A percentile compares a stretch with the other conserved stretches of the same genome.
Conservation (phyloP, 2,888 invertebrate genomes). For the Camponotus fellah region DNA sequence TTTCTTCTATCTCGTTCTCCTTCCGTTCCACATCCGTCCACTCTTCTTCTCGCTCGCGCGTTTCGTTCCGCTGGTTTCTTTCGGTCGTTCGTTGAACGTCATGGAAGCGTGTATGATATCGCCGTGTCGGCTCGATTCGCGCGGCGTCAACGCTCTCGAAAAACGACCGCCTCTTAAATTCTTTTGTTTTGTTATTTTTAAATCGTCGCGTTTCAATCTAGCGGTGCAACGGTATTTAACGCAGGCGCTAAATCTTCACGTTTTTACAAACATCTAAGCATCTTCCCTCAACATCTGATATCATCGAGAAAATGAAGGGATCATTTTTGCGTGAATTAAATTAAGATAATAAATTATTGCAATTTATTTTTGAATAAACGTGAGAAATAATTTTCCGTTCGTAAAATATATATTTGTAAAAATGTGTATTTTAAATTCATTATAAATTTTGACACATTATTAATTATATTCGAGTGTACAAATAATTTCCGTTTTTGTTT, state of each 20-base stretch:
- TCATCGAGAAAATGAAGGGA: neutral
- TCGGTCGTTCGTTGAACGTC: conserved; percentile 34
- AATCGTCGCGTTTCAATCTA: conserved; percentile 27
- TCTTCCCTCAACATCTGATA: neutral
- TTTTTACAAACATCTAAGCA: neutral
- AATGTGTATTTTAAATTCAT: neutral
- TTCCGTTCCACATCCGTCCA: conserved; percentile 23
- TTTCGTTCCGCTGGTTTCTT: conserved; percentile 38
- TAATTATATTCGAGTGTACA: neutral
- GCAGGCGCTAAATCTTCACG: conserved; percentile 9
- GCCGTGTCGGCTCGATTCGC: conserved; percentile 12
- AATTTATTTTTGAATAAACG: neutral
- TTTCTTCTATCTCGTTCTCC: conserved; percentile 14
- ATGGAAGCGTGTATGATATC: conserved; percentile 34
- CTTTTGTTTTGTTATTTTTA: conserved; percentile 7
- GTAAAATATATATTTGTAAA: neutral
- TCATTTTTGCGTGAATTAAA: neutral
- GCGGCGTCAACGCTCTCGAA: conserved; percentile 28
- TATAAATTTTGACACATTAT: neutral
- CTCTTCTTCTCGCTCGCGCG: conserved; percentile 29
- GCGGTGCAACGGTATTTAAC: conserved; percentile 15
- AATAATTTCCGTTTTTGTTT: neutral
- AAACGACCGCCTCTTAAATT: conserved; percentile 27
- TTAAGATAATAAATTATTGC: neutral
- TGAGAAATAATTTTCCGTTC: neutral